A percentile compares a stretch with the other conserved stretches of the same genome.
Evolutionary conservation across 2,888 invertebrate genomes (phyloP).

Genomic region (Pachycephus smyrnensis): DNA sequence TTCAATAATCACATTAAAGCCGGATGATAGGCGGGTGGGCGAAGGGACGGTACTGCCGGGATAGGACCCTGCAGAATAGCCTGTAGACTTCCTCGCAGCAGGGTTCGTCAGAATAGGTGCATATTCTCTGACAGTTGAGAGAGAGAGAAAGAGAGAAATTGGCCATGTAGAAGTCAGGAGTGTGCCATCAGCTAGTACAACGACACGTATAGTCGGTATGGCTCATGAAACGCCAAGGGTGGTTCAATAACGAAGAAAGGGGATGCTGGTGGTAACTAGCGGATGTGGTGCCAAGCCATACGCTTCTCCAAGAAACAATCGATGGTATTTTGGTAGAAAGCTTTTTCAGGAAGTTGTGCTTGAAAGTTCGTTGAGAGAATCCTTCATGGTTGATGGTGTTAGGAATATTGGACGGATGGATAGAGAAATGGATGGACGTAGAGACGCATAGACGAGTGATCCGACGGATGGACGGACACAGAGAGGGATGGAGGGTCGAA

Average conservation of each 20-base stretch:
- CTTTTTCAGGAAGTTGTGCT: neutral
- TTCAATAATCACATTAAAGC: slow-evolving; percentile 58
- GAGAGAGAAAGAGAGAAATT: too few species aligned
- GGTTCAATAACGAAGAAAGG: neutral
- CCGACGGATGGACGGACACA: slow-evolving; percentile 36
- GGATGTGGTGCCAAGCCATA: too few species aligned
- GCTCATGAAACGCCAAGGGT: neutral
- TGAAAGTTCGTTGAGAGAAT: too few species aligned
- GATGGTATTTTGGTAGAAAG: neutral
- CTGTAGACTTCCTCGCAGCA: slow-evolving; percentile 13
- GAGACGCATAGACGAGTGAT: slow-evolving; percentile 42
- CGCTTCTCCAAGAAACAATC: too few species aligned
- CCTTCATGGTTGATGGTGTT: too few species aligned
- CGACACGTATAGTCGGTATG: too few species aligned
- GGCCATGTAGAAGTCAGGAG: too few species aligned
- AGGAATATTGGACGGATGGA: slow-evolving; percentile 17
- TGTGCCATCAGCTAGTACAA: too few species aligned
- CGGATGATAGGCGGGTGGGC: slow-evolving; percentile 13
- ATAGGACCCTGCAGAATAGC: slow-evolving; percentile 23
- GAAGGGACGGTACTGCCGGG: slow-evolving; percentile 30
- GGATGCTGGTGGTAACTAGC: neutral
- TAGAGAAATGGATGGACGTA: slow-evolving; percentile 29
- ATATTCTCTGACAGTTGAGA: too few species aligned
- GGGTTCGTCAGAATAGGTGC: neutral
- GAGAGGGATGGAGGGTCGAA: slow-evolving; percentile 29